These are phyloP conservation scores for Chondrilla cf. caribensis DNA, from an alignment of 37 sponge, comb jelly and placozoan genomes.

Conservation along the genomic window DNA sequence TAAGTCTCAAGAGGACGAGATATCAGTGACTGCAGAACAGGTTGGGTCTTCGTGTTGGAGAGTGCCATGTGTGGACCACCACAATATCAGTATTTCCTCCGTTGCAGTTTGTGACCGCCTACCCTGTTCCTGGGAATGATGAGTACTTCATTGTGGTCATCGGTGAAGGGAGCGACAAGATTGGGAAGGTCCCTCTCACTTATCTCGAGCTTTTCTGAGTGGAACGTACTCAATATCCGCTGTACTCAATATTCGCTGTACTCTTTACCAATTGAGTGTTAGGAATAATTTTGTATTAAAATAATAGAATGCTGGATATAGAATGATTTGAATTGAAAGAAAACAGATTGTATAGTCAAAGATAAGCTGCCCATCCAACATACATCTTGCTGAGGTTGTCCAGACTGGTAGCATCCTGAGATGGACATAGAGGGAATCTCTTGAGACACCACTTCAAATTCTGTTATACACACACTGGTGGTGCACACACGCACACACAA, in stretches of 20 bases:
- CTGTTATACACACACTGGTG: too few relatives aligned
- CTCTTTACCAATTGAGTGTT: too few relatives aligned
- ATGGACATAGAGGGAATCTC: neutral
- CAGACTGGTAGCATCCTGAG: neutral
- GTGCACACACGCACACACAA: too few relatives aligned
- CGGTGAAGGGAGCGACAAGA: slow-evolving; percentile 12
- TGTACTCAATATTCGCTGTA: too few relatives aligned
- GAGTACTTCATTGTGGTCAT: slow-evolving; percentile 47
- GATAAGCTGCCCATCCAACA: slow-evolving; percentile 89
- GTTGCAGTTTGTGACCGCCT: slow-evolving; percentile 36
- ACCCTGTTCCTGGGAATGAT: slow-evolving; percentile 47
- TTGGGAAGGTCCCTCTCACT: slow-evolving; percentile 55
- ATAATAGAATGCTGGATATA: too few relatives aligned
- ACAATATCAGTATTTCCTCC: neutral
- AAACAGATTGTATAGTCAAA: too few relatives aligned
- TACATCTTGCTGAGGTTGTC: neutral
- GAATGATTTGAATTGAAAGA: too few relatives aligned
- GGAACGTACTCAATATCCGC: neutral
- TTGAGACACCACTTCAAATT: too few relatives aligned
- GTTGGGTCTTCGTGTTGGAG: slow-evolving; percentile 3
- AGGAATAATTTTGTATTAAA: too few relatives aligned
- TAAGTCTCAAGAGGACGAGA: slow-evolving; percentile 38
- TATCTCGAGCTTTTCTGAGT: slow-evolving; percentile 52
- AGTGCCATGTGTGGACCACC: neutral
- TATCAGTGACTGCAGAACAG: slow-evolving; percentile 46